Evolutionary conservation across 2,888 invertebrate genomes (phyloP), one percentile per base, ranked within the genome.

Genomic region (Caenorhabditis macrosperma): DNA sequence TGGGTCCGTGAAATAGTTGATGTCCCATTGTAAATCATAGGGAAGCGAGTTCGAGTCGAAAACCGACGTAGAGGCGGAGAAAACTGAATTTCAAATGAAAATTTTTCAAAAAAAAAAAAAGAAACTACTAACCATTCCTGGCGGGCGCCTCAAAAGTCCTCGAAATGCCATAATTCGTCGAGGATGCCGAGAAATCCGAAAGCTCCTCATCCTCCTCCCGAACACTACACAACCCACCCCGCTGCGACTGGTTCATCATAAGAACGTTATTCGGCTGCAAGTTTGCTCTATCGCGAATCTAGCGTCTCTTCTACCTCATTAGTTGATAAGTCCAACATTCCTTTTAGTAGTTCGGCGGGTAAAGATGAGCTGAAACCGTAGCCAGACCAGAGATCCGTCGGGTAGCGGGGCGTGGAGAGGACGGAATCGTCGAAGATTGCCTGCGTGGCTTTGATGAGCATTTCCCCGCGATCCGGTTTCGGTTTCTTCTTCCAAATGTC

Each of bases 351-450:
- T 50, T 89, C 88, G 15, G 89, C 86, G 15, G 89, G 89, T 20
- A 90, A 69, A n/a, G 88, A 89, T 50, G 81, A 86, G 75, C 87
- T 87, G 75, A 89, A 88, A 0, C 88, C 88, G 46, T 86, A 86
- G 7, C 86, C 87, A 4, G 87, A 83, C 89, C 88, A 89, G 54
- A 84, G 75, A 72, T 86, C 86, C 0, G 89, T 87, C 9, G 89
- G 88, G 55, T 86, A 85, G 15, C 87, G 48, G 7, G 79, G 75
- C n/a, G 41, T 74, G 10, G 52, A 55, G 5, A 68, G 50, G 5
- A 63, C 78, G 15, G 61, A 59, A 17, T 81, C 78, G 28, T 82
- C 83, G 63, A 79, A 83, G 22, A 85, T 80, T 0, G 83, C 86
- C 46, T 78, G 75, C 12, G 80, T 86, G 6, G 84, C 85, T 69